Base-by-base conservation (phyloP, 2,113 vertebrate genomes). In the Petromus typicus region DNA sequence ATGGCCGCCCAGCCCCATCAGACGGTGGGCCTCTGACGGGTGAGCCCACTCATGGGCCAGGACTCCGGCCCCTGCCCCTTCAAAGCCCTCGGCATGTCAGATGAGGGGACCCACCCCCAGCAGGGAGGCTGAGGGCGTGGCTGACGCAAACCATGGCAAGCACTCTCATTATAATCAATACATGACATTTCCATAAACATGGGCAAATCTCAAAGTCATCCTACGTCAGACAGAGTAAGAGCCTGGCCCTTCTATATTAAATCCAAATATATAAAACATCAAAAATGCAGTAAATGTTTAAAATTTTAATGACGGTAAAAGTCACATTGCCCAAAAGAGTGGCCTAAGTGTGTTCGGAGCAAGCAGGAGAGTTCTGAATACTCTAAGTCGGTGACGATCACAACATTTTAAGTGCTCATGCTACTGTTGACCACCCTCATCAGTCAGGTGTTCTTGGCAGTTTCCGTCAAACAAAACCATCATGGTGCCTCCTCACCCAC, bases 221-320 rank as follows among this genome's bases (percentile, higher is more conserved):
- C n/a, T 40, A 11, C 34, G 56, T 86, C 56, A 86, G 86, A 78
- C 23, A 64, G 91, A 86, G 81, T 80, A 80, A 95, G 34, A 86
- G 34, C 71, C 88, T 83, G 9, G 27, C 43, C 54, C 27, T 16
- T 88, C 32, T 22, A 16, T 37, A 63, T 61, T 48, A 73, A 90
- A 91, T 34, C 8, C 56, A 86, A 40, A 79, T 63, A 16, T 32
- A 86, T 5, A 89, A 3, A 93, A 14, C 12, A 81, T 75, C 71
- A 45, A 75, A 75, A 75, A 30, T 75, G 10, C 23, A 69, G n/a
- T 37, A 20, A 67, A 45, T 45, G 23, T 23, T 71, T 45, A 75
- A 27, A 75, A 45, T 75, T 43, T 43, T 27, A 30, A 75, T 45
- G 43, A 45, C 40, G 27, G 71, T 75, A 30, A 75, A 48, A 75